These are phyloP conservation scores for Morpho achilles DNA, from an alignment of 2,888 invertebrate genomes.

Conservation along the genomic window DNA sequence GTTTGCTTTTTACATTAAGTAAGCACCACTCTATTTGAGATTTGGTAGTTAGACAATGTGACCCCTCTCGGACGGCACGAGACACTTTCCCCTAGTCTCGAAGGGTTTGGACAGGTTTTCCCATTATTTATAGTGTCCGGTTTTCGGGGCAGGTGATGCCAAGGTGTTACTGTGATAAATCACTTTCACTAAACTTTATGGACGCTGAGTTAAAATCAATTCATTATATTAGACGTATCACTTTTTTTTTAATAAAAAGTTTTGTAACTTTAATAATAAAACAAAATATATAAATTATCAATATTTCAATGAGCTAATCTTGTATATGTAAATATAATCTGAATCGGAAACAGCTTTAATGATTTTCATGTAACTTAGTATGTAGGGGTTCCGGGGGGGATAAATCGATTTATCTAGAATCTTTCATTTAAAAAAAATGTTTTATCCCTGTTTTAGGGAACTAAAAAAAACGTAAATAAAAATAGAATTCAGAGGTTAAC, in stretches of 20 bases:
- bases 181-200: conserved; percentile 32
- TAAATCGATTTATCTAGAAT: too few species aligned
- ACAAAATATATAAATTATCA: too few species aligned
- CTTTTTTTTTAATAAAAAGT: neutral
- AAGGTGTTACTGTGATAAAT: conserved; percentile 40
- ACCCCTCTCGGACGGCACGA: conserved; percentile 42
- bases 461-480: too few species aligned
- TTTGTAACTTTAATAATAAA: conserved; percentile 1
- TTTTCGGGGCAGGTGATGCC: conserved; percentile 65
- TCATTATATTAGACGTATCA: conserved; percentile 11
- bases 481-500: too few species aligned
- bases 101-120: conserved; percentile 60
- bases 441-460: too few species aligned
- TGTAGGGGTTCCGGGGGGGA: too few species aligned
- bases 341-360: too few species aligned
- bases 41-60: conserved; percentile 15
- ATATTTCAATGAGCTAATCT: too few species aligned
- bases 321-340: too few species aligned
- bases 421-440: too few species aligned
- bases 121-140: conserved; percentile 70
- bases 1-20: conserved; percentile 11
- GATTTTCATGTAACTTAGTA: too few species aligned
- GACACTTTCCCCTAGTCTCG: conserved; percentile 42
- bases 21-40: conserved; percentile 12
- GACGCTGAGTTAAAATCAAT: conserved; percentile 24